Evolutionary conservation across 2,888 invertebrate species (phyloP), one percentile per base, ranked within the genome.

Genomic region (Coremacera marginata): DNA sequence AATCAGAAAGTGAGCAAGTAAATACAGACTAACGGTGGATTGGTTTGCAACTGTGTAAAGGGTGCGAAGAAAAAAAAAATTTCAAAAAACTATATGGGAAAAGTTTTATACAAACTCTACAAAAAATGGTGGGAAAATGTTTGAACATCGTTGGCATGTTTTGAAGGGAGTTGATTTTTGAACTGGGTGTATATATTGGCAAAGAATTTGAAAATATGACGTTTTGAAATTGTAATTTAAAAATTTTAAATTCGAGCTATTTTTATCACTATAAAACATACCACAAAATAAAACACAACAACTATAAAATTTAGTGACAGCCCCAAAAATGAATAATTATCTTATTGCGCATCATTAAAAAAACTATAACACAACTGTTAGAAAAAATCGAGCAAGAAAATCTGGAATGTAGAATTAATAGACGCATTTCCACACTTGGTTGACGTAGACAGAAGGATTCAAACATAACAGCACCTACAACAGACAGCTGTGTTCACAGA

Each of bases 1-100:
- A 87, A 87, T 87, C 87, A 86, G 75, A 73, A 82, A 82, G 79
- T 79, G 79, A 77, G 78, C 49, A 79, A 75, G 76, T 78, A 80
- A 78, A 77, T 70, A 75, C 14, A 57, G 55, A 44, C 31, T 16
- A 31, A 22, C n/a, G 57, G 3, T 11, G 19, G 63, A 16, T n/a
- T n/a, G 63, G 25, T 9, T 22, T 9, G 27, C 25, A 0, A 60
- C 14, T 9, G 5, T 5, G 16, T 55, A 55, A 19, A 19, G 19
- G 22, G 22, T 19, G 55, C 2, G 22, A 19, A 19, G 22, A 19
- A 55, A 19, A 55, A 19, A 7, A 19, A 55, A 19, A 55, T n/a
- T n/a, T n/a, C n/a, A 2, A 22, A 22, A 55, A 55, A 19, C 8
- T 55, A 19, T 55, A 55, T 19, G n/a, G 14, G 2, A 55, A 19